phyloP scores from a whole-genome alignment of 1,140 invertebrate species.

The Chlorops oryzae region DNA sequence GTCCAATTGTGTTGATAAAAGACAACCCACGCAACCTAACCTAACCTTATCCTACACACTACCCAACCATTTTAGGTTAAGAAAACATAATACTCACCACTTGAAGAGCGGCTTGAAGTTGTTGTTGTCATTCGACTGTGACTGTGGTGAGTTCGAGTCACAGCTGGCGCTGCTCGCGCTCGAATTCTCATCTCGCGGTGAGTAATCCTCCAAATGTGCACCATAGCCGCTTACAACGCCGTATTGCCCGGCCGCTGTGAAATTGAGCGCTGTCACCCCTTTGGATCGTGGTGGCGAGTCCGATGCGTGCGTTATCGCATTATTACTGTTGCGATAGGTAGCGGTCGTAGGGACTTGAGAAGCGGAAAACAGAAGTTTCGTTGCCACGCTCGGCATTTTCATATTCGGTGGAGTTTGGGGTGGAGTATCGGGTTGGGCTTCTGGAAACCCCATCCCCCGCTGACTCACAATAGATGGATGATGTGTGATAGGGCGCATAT shows the following conservation, averaged over 20 bases:
- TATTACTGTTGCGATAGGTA: conserved; percentile 51
- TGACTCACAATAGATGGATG: conserved; percentile 39
- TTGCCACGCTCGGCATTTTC: conserved; percentile 69
- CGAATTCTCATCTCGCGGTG: conserved; percentile 44
- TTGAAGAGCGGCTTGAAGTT: conserved; percentile 81
- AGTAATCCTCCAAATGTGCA: conserved; percentile 47
- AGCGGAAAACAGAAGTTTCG: conserved; percentile 54
- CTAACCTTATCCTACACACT: too few species aligned
- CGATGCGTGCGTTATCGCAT: neutral
- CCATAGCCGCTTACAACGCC: conserved; percentile 52
- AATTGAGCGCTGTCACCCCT: conserved; percentile 30
- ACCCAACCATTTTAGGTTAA: too few species aligned
- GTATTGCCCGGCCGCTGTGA: conserved; percentile 51
- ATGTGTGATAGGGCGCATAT: too few species aligned
- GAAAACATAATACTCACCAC: too few species aligned
- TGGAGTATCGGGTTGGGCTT: conserved; percentile 81
- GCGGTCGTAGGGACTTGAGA: conserved; percentile 51
- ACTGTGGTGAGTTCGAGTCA: conserved; percentile 56
- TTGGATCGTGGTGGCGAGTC: conserved; percentile 26
- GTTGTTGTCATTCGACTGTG: conserved; percentile 23
- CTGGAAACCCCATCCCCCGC: conserved; percentile 67
- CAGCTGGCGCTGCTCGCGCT: conserved; percentile 54
- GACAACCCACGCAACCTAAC: too few species aligned
- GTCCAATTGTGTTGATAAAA: too few species aligned
- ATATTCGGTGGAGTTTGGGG: conserved; percentile 88